Evolutionary conservation across 2,888 invertebrate genomes (phyloP).

Genomic region (Apoderus coryli): DNA sequence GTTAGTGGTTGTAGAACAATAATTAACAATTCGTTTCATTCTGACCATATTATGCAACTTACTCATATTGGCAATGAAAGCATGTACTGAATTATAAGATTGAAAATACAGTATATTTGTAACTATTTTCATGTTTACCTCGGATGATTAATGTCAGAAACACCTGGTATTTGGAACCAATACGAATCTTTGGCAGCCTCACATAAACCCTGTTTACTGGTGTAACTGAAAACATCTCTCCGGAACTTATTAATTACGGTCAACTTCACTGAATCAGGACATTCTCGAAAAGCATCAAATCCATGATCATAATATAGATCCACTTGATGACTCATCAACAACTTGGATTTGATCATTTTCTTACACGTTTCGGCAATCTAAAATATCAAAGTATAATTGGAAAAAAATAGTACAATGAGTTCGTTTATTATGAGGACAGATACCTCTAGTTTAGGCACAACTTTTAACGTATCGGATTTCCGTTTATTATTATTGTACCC

Average conservation of each 20-base stretch:
- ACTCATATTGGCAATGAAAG: no score
- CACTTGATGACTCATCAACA: slow-evolving; percentile 45
- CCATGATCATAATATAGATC: slow-evolving; percentile 57
- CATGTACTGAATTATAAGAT: no score
- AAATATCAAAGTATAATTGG: no score
- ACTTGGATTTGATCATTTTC: slow-evolving; percentile 39
- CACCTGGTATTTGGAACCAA: slow-evolving; percentile 45
- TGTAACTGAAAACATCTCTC: slow-evolving; percentile 31
- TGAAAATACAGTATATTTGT: no score
- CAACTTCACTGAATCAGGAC: slow-evolving; percentile 22
- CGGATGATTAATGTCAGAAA: slow-evolving; percentile 54
- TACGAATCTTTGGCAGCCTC: slow-evolving; percentile 43
- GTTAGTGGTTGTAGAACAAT: no score
- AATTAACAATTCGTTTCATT: no score
- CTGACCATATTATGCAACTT: no score
- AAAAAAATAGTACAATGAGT: no score
- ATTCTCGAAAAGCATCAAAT: slow-evolving; percentile 25
- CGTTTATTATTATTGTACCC: no score
- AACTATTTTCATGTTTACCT: slow-evolving; percentile 18
- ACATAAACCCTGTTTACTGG: slow-evolving; percentile 36
- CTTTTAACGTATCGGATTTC: no score
- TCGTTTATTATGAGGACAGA: no score
- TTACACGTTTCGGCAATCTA: slow-evolving; percentile 21
- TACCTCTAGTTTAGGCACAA: no score
- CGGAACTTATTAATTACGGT: slow-evolving; percentile 28